Evolutionary conservation across 2,113 vertebrate species (phyloP).

Genomic region (Chlorodrepanis virens): DNA sequence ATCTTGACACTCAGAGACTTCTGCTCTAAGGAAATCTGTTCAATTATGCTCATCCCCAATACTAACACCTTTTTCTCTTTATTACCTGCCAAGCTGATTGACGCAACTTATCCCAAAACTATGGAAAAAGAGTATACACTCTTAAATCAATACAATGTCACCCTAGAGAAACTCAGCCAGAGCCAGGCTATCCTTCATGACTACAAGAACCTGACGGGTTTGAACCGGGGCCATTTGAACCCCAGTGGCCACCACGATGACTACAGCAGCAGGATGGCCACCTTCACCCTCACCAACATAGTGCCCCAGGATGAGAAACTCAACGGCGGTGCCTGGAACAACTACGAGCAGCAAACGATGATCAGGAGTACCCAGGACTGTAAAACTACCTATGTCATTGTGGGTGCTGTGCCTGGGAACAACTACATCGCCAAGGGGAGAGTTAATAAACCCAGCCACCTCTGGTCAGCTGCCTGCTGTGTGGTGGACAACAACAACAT

Average conservation of each 20-base stretch:
- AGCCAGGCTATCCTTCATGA: constrained; percentile 44
- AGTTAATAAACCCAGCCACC: constrained; percentile 55
- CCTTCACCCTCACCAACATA: constrained; percentile 82
- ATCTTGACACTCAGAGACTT: neutral
- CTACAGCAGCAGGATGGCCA: constrained; percentile 61
- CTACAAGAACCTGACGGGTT: constrained; percentile 33
- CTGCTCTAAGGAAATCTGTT: neutral
- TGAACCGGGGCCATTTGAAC: constrained; percentile 76
- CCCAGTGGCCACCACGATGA: constrained; percentile 74
- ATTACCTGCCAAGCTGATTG: neutral
- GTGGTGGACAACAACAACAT: neutral
- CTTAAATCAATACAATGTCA: neutral
- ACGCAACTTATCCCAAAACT: neutral
- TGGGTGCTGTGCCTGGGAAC: constrained; percentile 61
- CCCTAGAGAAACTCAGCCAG: neutral
- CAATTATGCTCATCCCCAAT: neutral
- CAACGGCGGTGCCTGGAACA: constrained; percentile 72
- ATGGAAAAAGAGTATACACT: constrained; percentile 36
- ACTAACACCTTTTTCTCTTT: neutral
- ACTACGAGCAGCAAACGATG: constrained; percentile 51
- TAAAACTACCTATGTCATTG: neutral
- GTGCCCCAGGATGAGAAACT: constrained; percentile 76
- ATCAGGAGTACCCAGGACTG: neutral
- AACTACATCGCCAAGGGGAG: constrained; percentile 17
- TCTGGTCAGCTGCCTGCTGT: constrained; percentile 58